Conservation (phyloP, 35 echinoderm and acorn worm genomes). For the Hemicentrotus pulcherrimus region DNA sequence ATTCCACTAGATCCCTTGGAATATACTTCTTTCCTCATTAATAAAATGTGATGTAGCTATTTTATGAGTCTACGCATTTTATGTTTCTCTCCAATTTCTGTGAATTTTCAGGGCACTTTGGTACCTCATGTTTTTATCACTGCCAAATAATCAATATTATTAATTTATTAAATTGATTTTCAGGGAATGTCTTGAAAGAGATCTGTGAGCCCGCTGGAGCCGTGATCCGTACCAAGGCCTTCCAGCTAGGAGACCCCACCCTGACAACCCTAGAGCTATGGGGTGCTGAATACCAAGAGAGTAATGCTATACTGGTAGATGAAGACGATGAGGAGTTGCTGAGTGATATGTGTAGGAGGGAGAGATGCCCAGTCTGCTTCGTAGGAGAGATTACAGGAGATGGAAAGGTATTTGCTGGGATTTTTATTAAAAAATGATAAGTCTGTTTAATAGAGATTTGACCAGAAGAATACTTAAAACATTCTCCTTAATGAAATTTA, state of each 20-base stretch:
- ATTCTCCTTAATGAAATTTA: too few species aligned
- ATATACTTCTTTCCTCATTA: too few species aligned
- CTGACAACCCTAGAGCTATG: conserved; percentile 98
- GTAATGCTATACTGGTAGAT: conserved; percentile 87
- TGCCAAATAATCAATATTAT: too few species aligned
- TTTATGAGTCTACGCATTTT: too few species aligned
- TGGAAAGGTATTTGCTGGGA: conserved; percentile 75
- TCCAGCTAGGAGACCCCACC: conserved; percentile 96
- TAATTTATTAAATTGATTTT: background rate
- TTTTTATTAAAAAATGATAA: background rate
- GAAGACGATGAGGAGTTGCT: conserved; percentile 63
- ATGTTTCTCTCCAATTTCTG: too few species aligned
- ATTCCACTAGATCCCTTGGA: too few species aligned
- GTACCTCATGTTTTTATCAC: too few species aligned
- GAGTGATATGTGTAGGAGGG: conserved; percentile 77
- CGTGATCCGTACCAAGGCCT: conserved; percentile 90
- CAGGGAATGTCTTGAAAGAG: conserved; percentile 98
- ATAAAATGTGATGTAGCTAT: too few species aligned
- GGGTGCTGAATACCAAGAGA: conserved; percentile 99
- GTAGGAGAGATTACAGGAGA: conserved; percentile 96
- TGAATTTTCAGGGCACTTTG: too few species aligned
- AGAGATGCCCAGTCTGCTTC: conserved; percentile 87
- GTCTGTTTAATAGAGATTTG: too few species aligned
- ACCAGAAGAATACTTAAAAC: too few species aligned
- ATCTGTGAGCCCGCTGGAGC: conserved; percentile 96